Conservation (phyloP, 2,888 invertebrate species). For the Scelioninae gen. 1 region DNA sequence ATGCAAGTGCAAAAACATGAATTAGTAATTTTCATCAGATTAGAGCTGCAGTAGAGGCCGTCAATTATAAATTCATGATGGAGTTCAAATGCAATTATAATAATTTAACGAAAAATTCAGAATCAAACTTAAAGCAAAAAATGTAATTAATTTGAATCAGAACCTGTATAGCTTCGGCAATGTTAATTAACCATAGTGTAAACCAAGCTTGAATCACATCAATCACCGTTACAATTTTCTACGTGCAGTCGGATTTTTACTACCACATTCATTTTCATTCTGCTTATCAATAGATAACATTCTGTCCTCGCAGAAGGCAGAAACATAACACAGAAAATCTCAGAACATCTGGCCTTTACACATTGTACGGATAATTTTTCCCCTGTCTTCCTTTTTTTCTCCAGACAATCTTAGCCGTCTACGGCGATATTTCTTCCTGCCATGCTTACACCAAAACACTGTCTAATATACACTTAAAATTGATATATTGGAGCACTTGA, state of each 20-base stretch:
- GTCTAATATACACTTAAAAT: slow-evolving; percentile 26
- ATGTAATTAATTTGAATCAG: no score
- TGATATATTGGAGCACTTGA: slow-evolving; percentile 5
- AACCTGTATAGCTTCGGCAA: no score
- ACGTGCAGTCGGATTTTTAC: slow-evolving; percentile 50
- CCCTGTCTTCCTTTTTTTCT: slow-evolving; percentile 4
- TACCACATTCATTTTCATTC: slow-evolving; percentile 56
- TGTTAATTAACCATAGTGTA: slow-evolving; percentile 22
- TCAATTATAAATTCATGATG: no score
- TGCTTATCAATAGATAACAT: slow-evolving; percentile 48
- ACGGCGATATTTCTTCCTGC: slow-evolving; percentile 36
- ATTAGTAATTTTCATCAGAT: no score
- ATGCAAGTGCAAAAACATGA: no score
- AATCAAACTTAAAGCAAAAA: no score
- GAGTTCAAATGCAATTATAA: no score
- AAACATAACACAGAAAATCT: slow-evolving; percentile 29
- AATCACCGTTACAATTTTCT: slow-evolving; percentile 53
- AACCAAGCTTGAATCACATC: slow-evolving; percentile 35
- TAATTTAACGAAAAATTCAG: no score
- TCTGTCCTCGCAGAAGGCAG: slow-evolving; percentile 9
- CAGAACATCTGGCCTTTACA: slow-evolving; percentile 25
- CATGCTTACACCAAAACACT: slow-evolving; percentile 35
- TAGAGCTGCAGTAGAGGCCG: no score
- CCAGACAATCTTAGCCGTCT: slow-evolving; percentile 19
- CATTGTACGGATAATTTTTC: slow-evolving; percentile 6